These are phyloP conservation scores for Podarcis lilfordi DNA, from an alignment of 2,797 vertebrate genomes.

Conservation along the genomic window DNA sequence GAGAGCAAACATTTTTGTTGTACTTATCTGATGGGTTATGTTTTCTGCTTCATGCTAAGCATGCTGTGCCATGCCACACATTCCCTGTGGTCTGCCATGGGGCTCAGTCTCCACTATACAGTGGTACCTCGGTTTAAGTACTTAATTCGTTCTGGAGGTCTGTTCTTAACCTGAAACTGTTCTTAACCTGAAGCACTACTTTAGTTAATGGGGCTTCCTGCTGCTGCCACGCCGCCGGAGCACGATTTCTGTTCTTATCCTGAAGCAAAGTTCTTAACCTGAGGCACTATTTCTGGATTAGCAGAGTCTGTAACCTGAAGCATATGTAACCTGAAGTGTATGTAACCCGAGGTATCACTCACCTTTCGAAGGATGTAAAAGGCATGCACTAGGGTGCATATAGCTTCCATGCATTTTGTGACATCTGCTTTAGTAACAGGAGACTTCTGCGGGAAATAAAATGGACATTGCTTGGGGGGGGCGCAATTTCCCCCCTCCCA, in stretches of 20 bases:
- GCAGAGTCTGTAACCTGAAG: no score
- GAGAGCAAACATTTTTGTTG: background rate
- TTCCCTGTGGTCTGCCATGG: rapidly evolving
- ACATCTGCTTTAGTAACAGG: background rate
- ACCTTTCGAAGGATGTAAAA: background rate
- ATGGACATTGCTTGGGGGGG: background rate
- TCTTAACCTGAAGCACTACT: no score
- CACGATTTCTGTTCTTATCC: no score
- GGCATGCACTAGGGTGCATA: background rate
- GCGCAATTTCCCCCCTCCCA: background rate
- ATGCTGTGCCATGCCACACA: background rate
- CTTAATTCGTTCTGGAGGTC: no score
- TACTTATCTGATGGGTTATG: background rate
- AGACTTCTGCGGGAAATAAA: background rate
- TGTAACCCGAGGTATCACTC: background rate
- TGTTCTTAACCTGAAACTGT: no score
- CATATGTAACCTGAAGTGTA: no score
- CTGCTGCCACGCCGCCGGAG: no score
- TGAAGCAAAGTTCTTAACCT: no score
- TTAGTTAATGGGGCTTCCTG: no score
- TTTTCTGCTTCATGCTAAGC: background rate
- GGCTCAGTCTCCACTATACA: rapidly evolving
- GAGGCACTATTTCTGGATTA: no score
- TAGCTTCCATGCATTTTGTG: background rate
- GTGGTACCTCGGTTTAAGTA: background rate